These are phyloP conservation scores for Gallinago undulata DNA, from an alignment of 2,113 vertebrate species.

Conservation along the genomic window DNA sequence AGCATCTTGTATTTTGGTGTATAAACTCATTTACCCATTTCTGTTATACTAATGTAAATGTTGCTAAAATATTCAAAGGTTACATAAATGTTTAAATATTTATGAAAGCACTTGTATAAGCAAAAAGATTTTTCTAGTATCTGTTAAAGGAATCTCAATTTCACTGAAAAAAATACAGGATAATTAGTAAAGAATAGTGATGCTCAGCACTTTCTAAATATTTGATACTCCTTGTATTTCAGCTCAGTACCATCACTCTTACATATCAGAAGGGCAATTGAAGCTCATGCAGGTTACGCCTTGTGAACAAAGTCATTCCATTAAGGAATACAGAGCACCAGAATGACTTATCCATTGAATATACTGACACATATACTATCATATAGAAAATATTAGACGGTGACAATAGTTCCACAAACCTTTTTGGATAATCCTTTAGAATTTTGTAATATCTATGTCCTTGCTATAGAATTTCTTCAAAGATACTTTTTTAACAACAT, in stretches of 20 bases:
- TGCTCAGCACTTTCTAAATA: background rate
- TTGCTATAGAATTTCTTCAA: background rate
- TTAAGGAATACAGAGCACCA: background rate
- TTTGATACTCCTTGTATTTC: background rate
- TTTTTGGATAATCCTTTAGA: background rate
- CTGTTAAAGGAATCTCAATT: background rate
- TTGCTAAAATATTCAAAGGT: conserved; percentile 10
- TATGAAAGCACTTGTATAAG: background rate
- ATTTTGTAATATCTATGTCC: background rate
- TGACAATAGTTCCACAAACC: background rate
- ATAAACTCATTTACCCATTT: background rate
- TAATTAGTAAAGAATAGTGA: background rate
- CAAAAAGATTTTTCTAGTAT: background rate
- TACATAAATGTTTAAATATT: conserved; percentile 35
- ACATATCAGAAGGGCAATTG: background rate
- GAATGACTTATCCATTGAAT: background rate
- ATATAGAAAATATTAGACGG: background rate
- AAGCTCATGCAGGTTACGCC: background rate
- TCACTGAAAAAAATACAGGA: background rate
- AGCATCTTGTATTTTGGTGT: background rate
- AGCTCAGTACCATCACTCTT: background rate
- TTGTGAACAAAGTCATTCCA: background rate
- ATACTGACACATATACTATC: background rate
- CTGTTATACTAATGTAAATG: background rate
- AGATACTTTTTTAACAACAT: background rate